Evolutionary conservation across 2,113 vertebrate species (phyloP).

Genomic region (Seriola rivoliana): DNA sequence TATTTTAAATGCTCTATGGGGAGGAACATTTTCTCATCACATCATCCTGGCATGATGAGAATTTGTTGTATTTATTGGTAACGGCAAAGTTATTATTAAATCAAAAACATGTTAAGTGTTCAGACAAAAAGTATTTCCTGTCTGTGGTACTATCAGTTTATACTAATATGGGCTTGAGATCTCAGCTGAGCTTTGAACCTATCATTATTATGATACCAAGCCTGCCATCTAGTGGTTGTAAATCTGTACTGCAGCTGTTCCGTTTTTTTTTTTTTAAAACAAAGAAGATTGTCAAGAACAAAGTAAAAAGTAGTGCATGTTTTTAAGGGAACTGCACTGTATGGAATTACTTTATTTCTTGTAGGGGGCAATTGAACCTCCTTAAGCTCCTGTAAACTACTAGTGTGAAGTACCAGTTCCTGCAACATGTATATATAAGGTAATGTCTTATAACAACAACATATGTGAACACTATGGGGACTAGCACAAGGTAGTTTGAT

Average conservation of each 20-base stretch:
- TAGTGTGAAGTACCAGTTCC: slow-evolving; percentile 4
- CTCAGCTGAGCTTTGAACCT: neutral
- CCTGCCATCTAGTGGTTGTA: slow-evolving; percentile 78
- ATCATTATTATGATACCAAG: slow-evolving; percentile 49
- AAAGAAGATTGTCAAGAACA: neutral
- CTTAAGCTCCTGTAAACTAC: slow-evolving; percentile 24
- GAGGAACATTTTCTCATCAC: neutral
- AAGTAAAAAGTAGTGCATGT: neutral
- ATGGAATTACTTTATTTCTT: slow-evolving; percentile 1
- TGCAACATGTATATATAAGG: slow-evolving; percentile 32
- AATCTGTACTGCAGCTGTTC: neutral
- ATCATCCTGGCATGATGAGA: neutral
- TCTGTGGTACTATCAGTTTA: slow-evolving; percentile 26
- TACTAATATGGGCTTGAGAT: neutral
- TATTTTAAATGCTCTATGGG: neutral
- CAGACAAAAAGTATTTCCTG: slow-evolving; percentile 33
- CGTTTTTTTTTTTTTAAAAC: neutral
- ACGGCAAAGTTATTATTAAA: slow-evolving; percentile 26
- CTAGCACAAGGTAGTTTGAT: neutral
- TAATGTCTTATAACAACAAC: slow-evolving; percentile 28
- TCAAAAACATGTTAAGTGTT: slow-evolving; percentile 12
- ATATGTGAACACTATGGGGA: neutral
- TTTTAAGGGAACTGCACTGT: neutral
- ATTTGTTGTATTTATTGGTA: slow-evolving; percentile 1
- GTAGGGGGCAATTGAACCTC: neutral